Base-by-base conservation (phyloP, 2,888 invertebrate genomes). In the Mamestra brassicae region DNA sequence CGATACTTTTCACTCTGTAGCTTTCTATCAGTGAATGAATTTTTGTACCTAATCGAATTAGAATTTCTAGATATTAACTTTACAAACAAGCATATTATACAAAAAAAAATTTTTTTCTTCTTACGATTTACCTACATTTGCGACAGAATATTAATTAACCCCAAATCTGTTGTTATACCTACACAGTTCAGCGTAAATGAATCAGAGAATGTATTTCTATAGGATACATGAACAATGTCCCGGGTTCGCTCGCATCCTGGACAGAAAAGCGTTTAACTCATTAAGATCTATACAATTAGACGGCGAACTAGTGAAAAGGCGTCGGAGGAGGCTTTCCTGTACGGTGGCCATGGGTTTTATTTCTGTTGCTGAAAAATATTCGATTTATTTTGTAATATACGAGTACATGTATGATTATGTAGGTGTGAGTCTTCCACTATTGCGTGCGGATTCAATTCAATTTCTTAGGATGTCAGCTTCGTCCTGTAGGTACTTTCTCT, bases 261-360 rank as follows among this genome's bases (percentile, higher is more conserved):
- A 82, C 88, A 81, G 85, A 83, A 89, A 88, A 74, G 83, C 86
- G 86, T 91, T 91, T 90, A 91, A 92, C 92, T 92, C 88, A 91
- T 92, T 92, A 92, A 81, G 87, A 88, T 86, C 87, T 85, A 87
- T 89, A 91, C 89, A 92, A 91, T 92, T 90, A 91, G 88, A 83
- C 82, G 81, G 85, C 71, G 84, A 85, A 85, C 86, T 80, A 84
- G 83, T 84, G 82, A 86, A 88, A 83, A 85, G 84, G 85, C 87
- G 86, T 78, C 80, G 80, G 81, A 80, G 83, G 79, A 81, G 85
- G 86, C 83, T 83, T 88, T 87, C 76, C 81, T 78, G 84, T 89
- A 84, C 67, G 87, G 89, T 89, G 76, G 47, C 90, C 88, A 91
- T 86, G 63, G 26, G 76, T 69, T 74, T 83, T 78, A 45, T 78